These are phyloP conservation scores for Hystrix cristata DNA, from an alignment of 2,113 vertebrate species.

Conservation along the genomic window DNA sequence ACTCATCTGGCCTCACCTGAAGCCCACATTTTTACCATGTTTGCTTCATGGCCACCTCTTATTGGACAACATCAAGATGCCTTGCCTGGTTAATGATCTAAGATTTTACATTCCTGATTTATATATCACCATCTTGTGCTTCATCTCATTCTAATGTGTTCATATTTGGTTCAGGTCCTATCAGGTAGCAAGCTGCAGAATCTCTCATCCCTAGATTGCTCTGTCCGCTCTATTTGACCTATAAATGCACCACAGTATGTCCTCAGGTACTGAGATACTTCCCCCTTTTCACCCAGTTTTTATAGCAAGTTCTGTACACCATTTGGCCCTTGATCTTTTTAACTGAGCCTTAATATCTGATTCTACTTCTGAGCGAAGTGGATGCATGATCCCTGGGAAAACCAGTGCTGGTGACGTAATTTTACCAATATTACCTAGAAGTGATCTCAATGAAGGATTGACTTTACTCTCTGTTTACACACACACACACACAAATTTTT, in stretches of 20 bases:
- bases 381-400: not conserved
- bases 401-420: not conserved
- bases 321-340: not conserved
- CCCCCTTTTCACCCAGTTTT: not conserved
- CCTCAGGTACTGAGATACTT: not conserved
- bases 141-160: not conserved
- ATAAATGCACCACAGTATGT: not conserved
- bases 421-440: conserved; percentile 3
- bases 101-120: not conserved
- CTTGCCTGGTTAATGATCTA: not conserved
- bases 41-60: not conserved
- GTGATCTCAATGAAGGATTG: not conserved
- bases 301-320: not conserved
- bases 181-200: not conserved
- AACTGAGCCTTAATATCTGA: not conserved
- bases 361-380: not conserved
- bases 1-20: not conserved
- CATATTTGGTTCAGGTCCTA: not conserved
- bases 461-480: conserved; percentile 12
- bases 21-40: not conserved
- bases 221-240: not conserved
- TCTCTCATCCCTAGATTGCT: not conserved
- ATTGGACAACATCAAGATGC: not conserved
- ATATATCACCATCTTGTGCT: not conserved
- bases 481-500: no score